Evolutionary conservation across 2,888 invertebrate genomes (phyloP).

Genomic region (Troglohyphantes excavatus): DNA sequence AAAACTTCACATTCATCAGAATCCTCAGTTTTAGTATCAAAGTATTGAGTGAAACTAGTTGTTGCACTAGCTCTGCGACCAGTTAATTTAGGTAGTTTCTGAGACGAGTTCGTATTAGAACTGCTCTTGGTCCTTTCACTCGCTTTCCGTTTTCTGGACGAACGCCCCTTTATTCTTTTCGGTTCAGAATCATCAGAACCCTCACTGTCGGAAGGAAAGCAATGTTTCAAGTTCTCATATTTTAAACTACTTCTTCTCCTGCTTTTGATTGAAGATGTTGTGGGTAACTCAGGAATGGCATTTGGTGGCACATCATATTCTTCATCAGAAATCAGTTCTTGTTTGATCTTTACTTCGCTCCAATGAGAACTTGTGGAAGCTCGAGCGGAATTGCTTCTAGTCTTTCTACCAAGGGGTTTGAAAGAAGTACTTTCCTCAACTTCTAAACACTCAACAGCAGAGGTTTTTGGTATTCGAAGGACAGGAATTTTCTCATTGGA

Average conservation of each 20-base stretch:
- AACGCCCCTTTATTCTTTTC: background rate
- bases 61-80: background rate
- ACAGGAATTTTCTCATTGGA: background rate
- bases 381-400: background rate
- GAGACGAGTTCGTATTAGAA: background rate
- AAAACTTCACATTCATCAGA: background rate
- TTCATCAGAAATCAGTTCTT: conserved; percentile 31
- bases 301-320: background rate
- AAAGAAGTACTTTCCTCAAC: background rate
- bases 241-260: conserved; percentile 19
- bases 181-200: background rate
- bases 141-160: background rate
- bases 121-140: background rate
- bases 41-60: background rate
- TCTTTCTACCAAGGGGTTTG: background rate
- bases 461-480: background rate
- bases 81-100: background rate
- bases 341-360: background rate
- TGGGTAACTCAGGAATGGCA: background rate
- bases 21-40: background rate
- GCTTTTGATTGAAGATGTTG: background rate
- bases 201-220: background rate
- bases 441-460: background rate
- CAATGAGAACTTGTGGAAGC: background rate
- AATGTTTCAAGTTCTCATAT: conserved; percentile 13